Evolutionary conservation across 2,888 invertebrate genomes (phyloP).

Genomic region (Cryptophagus acutangulus): DNA sequence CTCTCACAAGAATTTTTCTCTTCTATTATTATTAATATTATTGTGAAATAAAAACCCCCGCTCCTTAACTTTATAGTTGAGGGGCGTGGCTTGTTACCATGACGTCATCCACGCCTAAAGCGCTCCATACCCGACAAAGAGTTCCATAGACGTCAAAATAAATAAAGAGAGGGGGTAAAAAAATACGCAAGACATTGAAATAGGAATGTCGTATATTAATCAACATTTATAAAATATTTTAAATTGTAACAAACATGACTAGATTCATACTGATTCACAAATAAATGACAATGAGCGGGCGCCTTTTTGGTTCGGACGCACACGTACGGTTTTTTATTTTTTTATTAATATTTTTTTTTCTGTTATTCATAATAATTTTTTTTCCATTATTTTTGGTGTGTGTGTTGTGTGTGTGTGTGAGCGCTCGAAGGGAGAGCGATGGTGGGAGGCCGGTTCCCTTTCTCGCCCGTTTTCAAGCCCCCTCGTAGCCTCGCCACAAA

Average conservation of each 20-base stretch:
- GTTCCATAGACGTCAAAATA: not conserved
- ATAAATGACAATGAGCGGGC: slow-evolving; percentile 48
- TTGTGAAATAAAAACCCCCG: not conserved
- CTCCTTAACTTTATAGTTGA: too few relatives aligned
- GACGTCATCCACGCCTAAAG: too few relatives aligned
- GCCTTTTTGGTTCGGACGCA: slow-evolving; percentile 37
- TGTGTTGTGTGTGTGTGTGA: slow-evolving; percentile 31
- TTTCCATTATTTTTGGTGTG: too few relatives aligned
- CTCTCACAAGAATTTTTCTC: not conserved
- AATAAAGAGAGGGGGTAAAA: slow-evolving; percentile 2
- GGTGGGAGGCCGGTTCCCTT: slow-evolving; percentile 52
- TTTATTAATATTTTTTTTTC: not conserved
- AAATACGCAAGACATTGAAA: slow-evolving; percentile 35
- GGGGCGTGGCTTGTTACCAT: too few relatives aligned
- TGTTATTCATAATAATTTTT: too few relatives aligned
- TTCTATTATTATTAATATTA: not conserved
- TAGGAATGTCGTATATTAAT: slow-evolving; percentile 55
- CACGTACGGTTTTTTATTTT: slow-evolving; percentile 24
- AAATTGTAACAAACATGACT: slow-evolving; percentile 55
- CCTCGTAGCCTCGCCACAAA: slow-evolving; percentile 44
- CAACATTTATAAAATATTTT: slow-evolving; percentile 55
- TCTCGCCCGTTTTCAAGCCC: too few relatives aligned
- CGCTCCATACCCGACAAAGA: too few relatives aligned
- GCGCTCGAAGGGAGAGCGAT: slow-evolving; percentile 37
- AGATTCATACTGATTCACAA: slow-evolving; percentile 53